Evolutionary conservation across 2,888 invertebrate genomes (phyloP), one percentile per base, ranked within the genome.

Genomic region (Pinctada fucata): DNA sequence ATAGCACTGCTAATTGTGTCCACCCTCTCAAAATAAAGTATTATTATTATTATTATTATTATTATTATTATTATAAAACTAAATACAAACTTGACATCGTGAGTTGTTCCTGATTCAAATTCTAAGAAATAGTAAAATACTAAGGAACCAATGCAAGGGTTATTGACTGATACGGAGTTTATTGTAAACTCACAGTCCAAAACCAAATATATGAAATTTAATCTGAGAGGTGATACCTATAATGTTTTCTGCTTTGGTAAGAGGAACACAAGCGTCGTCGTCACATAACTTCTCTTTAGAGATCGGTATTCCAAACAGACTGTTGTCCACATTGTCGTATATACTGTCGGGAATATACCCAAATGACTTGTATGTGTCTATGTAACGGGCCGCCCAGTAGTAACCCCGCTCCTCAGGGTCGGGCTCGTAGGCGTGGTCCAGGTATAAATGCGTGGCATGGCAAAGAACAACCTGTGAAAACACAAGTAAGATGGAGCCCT

Each of bases 401-500:
- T 31, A 8, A 3, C 70, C 70, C 0, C 70, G 51, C 50, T 70
- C 70, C 50, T 70, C 70, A 13, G 70, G 70, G 16, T 70, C 70
- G 10, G 70, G 70, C n/a, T 70, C 70, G 10, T 70, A 8, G 49
- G 48, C n/a, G 50, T 70, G 70, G 10, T 70, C 70, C 3, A 70
- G 5, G 13, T 70, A 70, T n/a, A 70, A 16, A 31, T 70, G 70
- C 3, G 70, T 49, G 3, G 70, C 70, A 49, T 70, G 70, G 2
- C 51, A 13, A 3, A 70, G 13, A 3, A 70, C 70, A 70, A 70
- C 70, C 70, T 70, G 13, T n/a, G 58, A 10, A 58, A 58, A 58
- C 31, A 31, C 31, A 31, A 31, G 31, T 31, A 31, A 31, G 31
- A 31, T 31, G 31, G 31, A 31, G 31, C 31, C 31, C 31, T 31